phyloP scores from a whole-genome alignment of 2,888 invertebrate species.

The Baronia brevicornis region DNA sequence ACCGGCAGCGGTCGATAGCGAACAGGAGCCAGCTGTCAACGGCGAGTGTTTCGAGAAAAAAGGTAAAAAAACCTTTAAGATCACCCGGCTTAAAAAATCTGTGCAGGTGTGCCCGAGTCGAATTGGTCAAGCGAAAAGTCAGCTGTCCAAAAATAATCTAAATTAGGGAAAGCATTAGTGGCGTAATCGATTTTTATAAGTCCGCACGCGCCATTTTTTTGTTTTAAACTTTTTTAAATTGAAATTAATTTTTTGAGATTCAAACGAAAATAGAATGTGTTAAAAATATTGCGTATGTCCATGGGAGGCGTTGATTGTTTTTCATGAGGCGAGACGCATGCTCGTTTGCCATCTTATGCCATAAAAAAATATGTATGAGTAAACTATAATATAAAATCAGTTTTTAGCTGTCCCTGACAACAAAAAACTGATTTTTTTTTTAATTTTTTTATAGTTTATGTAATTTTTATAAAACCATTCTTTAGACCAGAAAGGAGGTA shows the following conservation, averaged over 20 bases:
- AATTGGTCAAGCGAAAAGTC: conserved; percentile 59
- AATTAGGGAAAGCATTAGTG: conserved; percentile 38
- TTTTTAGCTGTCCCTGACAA: too few species aligned
- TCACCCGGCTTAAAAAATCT: conserved; percentile 59
- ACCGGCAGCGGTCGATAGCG: conserved; percentile 42
- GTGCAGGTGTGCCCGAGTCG: conserved; percentile 54
- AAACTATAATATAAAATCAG: too few species aligned
- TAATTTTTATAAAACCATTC: too few species aligned
- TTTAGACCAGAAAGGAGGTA: too few species aligned
- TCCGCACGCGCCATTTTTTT: conserved; percentile 4
- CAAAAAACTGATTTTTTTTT: too few species aligned
- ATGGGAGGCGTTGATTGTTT: too few species aligned
- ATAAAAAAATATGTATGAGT: too few species aligned
- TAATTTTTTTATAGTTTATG: too few species aligned
- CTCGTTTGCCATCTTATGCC: too few species aligned
- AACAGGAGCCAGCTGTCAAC: conserved; percentile 60
- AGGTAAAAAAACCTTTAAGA: conserved; percentile 46
- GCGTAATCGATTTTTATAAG: conserved; percentile 9
- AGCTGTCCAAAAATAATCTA: conserved; percentile 48
- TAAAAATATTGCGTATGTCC: too few species aligned
- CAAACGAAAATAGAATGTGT: too few species aligned
- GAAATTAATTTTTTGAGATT: conserved; percentile 9
- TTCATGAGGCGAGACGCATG: too few species aligned
- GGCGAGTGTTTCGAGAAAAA: conserved; percentile 45
- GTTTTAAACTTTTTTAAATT: conserved; percentile 1